Base-by-base conservation (phyloP, 1,140 invertebrate species). In the Nasonia vitripennis region DNA sequence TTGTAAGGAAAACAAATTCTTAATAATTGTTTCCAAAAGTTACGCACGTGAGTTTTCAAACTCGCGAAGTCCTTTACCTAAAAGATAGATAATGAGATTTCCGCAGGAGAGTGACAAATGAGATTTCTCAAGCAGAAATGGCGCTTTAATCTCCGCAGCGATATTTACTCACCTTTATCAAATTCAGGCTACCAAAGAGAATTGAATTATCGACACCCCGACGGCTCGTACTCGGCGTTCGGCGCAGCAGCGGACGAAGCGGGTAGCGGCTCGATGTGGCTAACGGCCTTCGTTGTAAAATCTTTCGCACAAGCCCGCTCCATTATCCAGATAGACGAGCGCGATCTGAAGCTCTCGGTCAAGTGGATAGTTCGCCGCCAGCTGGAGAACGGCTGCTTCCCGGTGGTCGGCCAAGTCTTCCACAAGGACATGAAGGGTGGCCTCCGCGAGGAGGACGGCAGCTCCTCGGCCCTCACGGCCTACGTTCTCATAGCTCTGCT, bases 171-270 rank as follows among this genome's bases (percentile, higher is more conserved):
- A 20, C 11, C 7, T 37, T 75, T n/a, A 31, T 71, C 20, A 9
- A 70, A 70, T 37, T 86, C 82, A 96, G 96, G 97, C 20, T 96
- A 96, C 88, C 96, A 97, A 90, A 93, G 96, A 71, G 95, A 98
- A 87, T 89, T 97, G 73, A 96, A 95, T 27, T 98, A 96, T 89
- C 93, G 94, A 45, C 96, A 96, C 87, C 88, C 92, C 0, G 96
- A 97, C 89, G 96, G 96, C 1, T 97, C 97, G 0, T 98, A 97
- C 92, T 97, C 96, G 45, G 96, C 97, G 0, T 98, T 97, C 90
- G 97, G 96, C 0, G 86, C 88, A 5, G 86, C 88, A 3, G 87
- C 88, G 12, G 92, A 94, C 67, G 89, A 92, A 0, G 96, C 96
- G 77, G 89, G 91, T 2, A 90, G 91, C 4, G 96, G 97, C 0